A percentile compares a stretch with the other conserved stretches of the same genome.
phyloP scores from a whole-genome alignment of 2,888 invertebrate genomes.

The Allophyes oxyacanthae region DNA sequence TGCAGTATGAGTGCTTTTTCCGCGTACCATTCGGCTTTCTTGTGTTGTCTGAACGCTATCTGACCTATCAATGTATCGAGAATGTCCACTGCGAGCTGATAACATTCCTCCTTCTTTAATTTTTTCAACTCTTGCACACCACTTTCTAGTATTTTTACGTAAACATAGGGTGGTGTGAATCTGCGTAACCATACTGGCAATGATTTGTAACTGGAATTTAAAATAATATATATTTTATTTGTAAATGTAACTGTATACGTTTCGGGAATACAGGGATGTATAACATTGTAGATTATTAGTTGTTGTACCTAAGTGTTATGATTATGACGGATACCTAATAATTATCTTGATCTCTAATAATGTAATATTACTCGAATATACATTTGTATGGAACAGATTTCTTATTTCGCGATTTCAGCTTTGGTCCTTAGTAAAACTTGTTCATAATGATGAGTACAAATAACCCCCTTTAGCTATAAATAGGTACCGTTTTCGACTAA shows the following conservation, averaged over 20 bases:
- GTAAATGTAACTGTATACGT: not conserved
- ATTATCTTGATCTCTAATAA: no score
- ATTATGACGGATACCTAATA: no score
- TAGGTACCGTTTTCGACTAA: no score
- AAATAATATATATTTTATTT: not conserved
- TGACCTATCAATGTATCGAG: slow-evolving; percentile 87
- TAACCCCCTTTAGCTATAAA: no score
- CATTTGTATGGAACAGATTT: no score
- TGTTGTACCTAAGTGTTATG: no score
- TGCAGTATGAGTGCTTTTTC: slow-evolving; percentile 91
- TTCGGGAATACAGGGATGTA: no score
- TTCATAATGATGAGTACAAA: no score
- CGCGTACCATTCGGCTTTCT: slow-evolving; percentile 88
- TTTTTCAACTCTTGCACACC: slow-evolving; percentile 81
- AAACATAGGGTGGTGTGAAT: slow-evolving; percentile 88
- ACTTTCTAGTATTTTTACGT: slow-evolving; percentile 75
- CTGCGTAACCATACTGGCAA: slow-evolving; percentile 88
- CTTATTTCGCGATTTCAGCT: no score
- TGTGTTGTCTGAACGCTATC: slow-evolving; percentile 79
- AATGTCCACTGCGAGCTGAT: slow-evolving; percentile 83
- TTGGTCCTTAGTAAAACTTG: no score
- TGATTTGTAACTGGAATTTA: slow-evolving; percentile 67
- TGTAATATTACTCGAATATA: no score
- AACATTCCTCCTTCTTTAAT: slow-evolving; percentile 53
- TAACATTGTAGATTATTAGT: no score